These are phyloP conservation scores for Nyctereutes procyonoides DNA, from an alignment of 2,113 vertebrate species.

Conservation along the genomic window DNA sequence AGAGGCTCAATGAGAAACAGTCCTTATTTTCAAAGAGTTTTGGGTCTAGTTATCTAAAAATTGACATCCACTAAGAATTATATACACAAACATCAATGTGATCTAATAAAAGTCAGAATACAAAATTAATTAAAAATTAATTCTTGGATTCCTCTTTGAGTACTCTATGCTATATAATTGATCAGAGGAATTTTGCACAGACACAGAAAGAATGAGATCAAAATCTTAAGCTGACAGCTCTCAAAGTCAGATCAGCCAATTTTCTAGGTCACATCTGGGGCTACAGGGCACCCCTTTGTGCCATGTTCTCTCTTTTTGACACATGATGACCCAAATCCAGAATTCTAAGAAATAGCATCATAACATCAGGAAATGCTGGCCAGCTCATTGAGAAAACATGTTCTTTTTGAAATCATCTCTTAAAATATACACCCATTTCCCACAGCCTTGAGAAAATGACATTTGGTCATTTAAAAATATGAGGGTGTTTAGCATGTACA, in stretches of 20 bases:
- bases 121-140: constrained; percentile 53
- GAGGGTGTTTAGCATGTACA: background rate
- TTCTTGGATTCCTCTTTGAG: background rate
- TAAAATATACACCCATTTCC: constrained; percentile 39
- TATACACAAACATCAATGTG: background rate
- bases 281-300: background rate
- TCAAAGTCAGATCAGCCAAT: constrained; percentile 19
- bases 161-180: background rate
- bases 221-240: constrained; percentile 20
- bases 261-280: background rate
- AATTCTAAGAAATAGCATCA: background rate
- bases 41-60: background rate
- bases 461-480: constrained; percentile 52
- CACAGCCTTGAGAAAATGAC: constrained; percentile 57
- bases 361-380: constrained; percentile 12
- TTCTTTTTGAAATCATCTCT: constrained; percentile 42
- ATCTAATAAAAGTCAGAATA: constrained; percentile 30
- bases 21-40: background rate
- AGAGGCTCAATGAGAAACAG: background rate
- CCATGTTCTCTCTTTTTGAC: constrained; percentile 15
- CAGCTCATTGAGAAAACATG: constrained; percentile 15
- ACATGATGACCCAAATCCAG: constrained; percentile 34
- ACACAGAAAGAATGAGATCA: background rate
- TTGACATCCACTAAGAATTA: background rate
- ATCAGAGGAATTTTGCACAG: background rate